Conservation (phyloP, 2,888 invertebrate species). For the Salticus scenicus region DNA sequence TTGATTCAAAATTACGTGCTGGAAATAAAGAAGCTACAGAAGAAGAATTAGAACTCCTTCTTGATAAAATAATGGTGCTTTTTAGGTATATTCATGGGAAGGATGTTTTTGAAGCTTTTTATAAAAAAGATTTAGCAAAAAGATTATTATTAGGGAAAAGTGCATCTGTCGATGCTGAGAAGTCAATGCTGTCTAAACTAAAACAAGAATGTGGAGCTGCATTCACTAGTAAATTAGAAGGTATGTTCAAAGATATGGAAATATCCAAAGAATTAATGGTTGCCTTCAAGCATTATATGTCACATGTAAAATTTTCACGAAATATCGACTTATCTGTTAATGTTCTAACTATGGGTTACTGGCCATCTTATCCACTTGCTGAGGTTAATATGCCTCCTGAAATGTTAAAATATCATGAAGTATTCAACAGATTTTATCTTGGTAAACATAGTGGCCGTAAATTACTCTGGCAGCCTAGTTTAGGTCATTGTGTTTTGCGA, state of each 20-base stretch:
- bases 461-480: constrained; percentile 98
- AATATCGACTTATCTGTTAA: constrained; percentile 90
- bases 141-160: constrained; percentile 96
- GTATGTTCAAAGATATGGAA: constrained; percentile 99
- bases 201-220: constrained; percentile 99
- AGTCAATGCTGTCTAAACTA: constrained; percentile 98
- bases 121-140: constrained; percentile 99
- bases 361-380: constrained; percentile 96
- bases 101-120: constrained; percentile 99
- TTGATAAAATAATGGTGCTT: constrained; percentile 99
- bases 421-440: constrained; percentile 97
- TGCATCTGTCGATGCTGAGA: constrained; percentile 99
- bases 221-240: constrained; percentile 98
- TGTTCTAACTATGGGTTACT: constrained; percentile 98
- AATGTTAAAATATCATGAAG: constrained; percentile 93
- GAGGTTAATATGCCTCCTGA: constrained; percentile 93
- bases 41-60: constrained; percentile 94
- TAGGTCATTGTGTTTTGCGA: constrained; percentile 96
- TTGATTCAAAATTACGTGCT: constrained; percentile 95
- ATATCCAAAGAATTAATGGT: constrained; percentile 96
- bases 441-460: constrained; percentile 97
- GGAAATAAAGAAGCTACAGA: constrained; percentile 99
- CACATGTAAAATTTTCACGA: constrained; percentile 77
- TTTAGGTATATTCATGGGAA: constrained; percentile 99
- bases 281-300: constrained; percentile 84